Conservation (phyloP, 2,888 invertebrate genomes). For the Harpagoxenus sublaevis region DNA sequence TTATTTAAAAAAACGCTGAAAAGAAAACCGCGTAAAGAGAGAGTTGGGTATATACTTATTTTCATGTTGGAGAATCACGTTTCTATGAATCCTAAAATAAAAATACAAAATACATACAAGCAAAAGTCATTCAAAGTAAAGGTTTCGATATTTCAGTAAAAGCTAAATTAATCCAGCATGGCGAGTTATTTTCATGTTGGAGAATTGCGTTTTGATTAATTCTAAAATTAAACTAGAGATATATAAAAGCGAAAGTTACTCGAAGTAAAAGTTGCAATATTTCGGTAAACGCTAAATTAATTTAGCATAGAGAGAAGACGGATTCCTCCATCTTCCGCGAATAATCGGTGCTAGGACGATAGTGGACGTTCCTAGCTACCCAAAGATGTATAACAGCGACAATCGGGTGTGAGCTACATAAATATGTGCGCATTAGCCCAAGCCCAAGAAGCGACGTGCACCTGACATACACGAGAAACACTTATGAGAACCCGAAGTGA, state of each 20-base stretch:
- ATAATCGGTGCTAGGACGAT: not conserved
- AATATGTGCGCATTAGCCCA: too few relatives aligned
- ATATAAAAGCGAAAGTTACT: not conserved
- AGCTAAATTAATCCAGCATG: not conserved
- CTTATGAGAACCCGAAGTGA: conserved; percentile 76
- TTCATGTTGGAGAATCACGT: not conserved
- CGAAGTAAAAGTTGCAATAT: not conserved
- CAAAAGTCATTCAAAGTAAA: not conserved
- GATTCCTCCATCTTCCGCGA: not conserved
- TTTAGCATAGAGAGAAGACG: not conserved
- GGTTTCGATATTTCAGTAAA: not conserved
- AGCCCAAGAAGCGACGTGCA: conserved; percentile 53
- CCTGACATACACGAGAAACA: conserved; percentile 45
- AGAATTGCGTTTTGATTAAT: not conserved
- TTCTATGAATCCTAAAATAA: not conserved
- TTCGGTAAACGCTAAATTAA: not conserved
- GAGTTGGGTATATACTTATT: too few relatives aligned
- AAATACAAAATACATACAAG: not conserved
- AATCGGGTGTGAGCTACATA: conserved; percentile 38
- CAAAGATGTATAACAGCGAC: conserved; percentile 30
- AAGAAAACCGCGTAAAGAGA: too few relatives aligned
- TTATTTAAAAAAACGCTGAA: too few relatives aligned
- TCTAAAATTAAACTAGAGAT: not conserved
- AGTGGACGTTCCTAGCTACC: not conserved
- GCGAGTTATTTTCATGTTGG: not conserved